A percentile compares a stretch with the other conserved stretches of the same genome.
Conservation (phyloP, 1,140 invertebrate species). For the Aleiodes sp. region DNA sequence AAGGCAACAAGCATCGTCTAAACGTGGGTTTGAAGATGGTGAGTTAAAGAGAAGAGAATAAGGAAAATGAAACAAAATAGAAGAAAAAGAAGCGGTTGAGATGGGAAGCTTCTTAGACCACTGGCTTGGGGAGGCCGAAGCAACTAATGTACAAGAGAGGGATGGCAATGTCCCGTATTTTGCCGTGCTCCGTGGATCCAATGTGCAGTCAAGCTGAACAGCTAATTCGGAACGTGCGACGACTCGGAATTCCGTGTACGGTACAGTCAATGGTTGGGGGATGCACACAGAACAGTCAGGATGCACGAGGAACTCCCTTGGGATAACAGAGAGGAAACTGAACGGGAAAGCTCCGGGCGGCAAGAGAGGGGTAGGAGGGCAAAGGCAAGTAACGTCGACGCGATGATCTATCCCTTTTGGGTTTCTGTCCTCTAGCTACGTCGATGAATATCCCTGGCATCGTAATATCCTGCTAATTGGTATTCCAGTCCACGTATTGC, state of each 20-base stretch:
- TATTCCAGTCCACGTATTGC: slow-evolving; percentile 1
- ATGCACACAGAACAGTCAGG: not conserved
- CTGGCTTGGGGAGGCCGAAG: not conserved
- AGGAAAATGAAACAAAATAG: not conserved
- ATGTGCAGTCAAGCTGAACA: slow-evolving; percentile 59
- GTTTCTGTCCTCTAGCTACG: not conserved
- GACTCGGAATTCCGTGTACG: slow-evolving; percentile 53
- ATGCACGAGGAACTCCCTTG: not conserved
- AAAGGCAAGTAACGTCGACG: not conserved
- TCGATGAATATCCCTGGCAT: slow-evolving; percentile 12
- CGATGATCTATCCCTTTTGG: slow-evolving; percentile 10
- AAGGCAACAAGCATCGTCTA: not conserved
- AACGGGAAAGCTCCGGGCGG: not conserved
- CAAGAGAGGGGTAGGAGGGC: not conserved
- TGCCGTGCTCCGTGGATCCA: slow-evolving; percentile 52
- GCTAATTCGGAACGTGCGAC: slow-evolving; percentile 63
- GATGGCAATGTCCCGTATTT: slow-evolving; percentile 41
- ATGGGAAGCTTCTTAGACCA: not conserved
- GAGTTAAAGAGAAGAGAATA: not conserved
- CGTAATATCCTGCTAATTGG: slow-evolving; percentile 23
- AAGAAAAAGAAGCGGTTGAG: not conserved
- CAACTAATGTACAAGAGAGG: not conserved
- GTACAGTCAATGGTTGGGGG: not conserved
- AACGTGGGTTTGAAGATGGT: not conserved
- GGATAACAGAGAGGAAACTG: too few relatives aligned